Percentiles rank a stretch among this genome's conserved stretches.
These are phyloP conservation scores for Limenitis camilla DNA, from an alignment of 2,888 invertebrate species.

Conservation along the genomic window DNA sequence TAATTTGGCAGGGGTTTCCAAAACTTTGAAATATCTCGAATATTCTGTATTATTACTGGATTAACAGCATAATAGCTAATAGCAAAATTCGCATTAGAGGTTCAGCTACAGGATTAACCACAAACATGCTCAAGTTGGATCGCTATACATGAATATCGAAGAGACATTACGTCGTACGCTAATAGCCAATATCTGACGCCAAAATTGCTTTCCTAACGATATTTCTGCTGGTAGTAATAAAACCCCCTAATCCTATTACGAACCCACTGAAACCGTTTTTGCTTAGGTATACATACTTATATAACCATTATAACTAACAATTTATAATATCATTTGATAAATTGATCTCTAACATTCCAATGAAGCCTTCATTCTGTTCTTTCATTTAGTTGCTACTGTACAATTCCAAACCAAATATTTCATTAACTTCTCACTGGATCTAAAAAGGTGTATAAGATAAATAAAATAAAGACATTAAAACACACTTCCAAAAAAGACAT, in stretches of 20 bases:
- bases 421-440: too few relatives aligned
- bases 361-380: too few relatives aligned
- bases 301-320: too few relatives aligned
- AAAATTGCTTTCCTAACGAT: slow-evolving; percentile 71
- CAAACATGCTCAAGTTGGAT: slow-evolving; percentile 52
- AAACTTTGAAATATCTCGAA: slow-evolving; percentile 5
- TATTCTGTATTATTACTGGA: slow-evolving; percentile 11
- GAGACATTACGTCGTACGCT: slow-evolving; percentile 60
- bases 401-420: too few relatives aligned
- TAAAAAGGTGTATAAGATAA: too few relatives aligned
- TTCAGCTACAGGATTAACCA: slow-evolving; percentile 34
- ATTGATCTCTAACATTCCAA: too few relatives aligned
- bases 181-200: slow-evolving; percentile 71
- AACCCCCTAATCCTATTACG: slow-evolving; percentile 66
- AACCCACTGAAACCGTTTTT: slow-evolving; percentile 47
- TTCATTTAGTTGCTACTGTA: too few relatives aligned
- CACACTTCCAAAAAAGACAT: too few relatives aligned
- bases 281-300: slow-evolving; percentile 30
- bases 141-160: slow-evolving; percentile 55
- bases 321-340: too few relatives aligned
- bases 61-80: slow-evolving; percentile 10
- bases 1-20: background rate
- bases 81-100: slow-evolving; percentile 22
- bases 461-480: too few relatives aligned
- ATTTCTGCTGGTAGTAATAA: slow-evolving; percentile 69